Conservation (phyloP, 2,113 vertebrate species). For the Tursiops truncatus region DNA sequence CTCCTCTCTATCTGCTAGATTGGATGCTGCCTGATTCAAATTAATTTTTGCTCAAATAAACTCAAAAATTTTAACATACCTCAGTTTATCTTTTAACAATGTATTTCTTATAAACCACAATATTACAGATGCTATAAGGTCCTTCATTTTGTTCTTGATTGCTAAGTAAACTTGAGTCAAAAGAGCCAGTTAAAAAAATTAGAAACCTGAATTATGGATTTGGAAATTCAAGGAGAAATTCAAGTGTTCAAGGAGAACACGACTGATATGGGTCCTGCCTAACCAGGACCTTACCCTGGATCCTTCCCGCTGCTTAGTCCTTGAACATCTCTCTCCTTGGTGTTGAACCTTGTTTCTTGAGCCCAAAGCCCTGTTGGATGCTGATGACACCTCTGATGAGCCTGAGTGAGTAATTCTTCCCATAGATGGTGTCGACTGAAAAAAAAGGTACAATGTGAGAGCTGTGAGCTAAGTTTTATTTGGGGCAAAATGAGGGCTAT, state of each 20-base stretch:
- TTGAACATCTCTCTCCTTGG: not conserved
- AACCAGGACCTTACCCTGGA: not conserved
- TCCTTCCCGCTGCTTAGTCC: not conserved
- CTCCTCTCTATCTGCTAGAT: not conserved
- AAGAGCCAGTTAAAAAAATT: not conserved
- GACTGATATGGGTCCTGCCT: not conserved
- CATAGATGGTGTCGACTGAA: not conserved
- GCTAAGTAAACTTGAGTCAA: not conserved
- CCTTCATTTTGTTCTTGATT: not conserved
- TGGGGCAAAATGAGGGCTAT: not conserved
- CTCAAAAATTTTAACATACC: not conserved
- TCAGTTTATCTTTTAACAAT: not conserved
- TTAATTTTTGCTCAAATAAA: not conserved
- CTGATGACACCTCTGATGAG: not conserved
- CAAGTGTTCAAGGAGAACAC: not conserved
- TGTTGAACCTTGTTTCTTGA: not conserved
- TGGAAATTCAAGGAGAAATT: not conserved
- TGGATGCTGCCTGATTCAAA: not conserved
- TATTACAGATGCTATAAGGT: not conserved
- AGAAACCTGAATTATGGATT: not conserved
- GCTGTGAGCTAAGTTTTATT: not conserved
- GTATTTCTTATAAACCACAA: not conserved
- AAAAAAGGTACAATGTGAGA: not conserved
- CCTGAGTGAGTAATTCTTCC: not conserved
- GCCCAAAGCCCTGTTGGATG: too few species aligned